A percentile compares a stretch with the other conserved stretches of the same genome.
These are phyloP conservation scores for Daktulosphaira vitifoliae DNA, from an alignment of 1,140 invertebrate species.

Conservation along the genomic window DNA sequence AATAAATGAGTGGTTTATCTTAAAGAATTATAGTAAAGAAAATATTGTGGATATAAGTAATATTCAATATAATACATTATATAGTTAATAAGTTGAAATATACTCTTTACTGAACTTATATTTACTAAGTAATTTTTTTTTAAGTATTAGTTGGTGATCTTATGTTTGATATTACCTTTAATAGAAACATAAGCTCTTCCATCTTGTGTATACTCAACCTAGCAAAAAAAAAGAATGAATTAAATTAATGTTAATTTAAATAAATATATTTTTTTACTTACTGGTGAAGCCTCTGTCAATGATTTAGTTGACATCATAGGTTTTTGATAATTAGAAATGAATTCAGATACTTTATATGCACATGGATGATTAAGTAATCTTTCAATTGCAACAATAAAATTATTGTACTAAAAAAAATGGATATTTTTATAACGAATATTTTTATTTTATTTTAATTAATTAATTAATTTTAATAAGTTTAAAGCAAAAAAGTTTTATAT, in stretches of 20 bases:
- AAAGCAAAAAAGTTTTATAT: neutral
- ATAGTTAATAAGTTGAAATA: too few relatives aligned
- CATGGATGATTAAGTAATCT: constrained; percentile 63
- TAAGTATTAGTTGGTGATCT: too few relatives aligned
- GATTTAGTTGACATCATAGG: constrained; percentile 16
- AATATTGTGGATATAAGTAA: too few relatives aligned
- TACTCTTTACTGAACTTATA: too few relatives aligned
- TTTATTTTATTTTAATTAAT: neutral
- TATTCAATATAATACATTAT: too few relatives aligned
- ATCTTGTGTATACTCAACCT: constrained; percentile 36
- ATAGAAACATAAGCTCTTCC: constrained; percentile 35
- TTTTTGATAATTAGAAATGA: constrained; percentile 26
- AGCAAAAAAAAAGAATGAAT: constrained; percentile 16
- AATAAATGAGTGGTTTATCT: too few relatives aligned
- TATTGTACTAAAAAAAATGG: constrained; percentile 55
- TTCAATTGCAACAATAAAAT: constrained; percentile 63
- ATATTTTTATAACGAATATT: constrained; percentile 34
- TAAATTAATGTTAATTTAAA: neutral
- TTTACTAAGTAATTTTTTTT: too few relatives aligned
- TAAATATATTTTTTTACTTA: neutral
- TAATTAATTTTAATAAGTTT: neutral
- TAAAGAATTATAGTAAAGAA: too few relatives aligned
- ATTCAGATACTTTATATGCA: constrained; percentile 39
- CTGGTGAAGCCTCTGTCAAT: neutral
- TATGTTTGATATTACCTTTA: constrained; percentile 32